These are phyloP conservation scores for Diabrotica balteata DNA, from an alignment of 2,888 invertebrate species.

Conservation along the genomic window DNA sequence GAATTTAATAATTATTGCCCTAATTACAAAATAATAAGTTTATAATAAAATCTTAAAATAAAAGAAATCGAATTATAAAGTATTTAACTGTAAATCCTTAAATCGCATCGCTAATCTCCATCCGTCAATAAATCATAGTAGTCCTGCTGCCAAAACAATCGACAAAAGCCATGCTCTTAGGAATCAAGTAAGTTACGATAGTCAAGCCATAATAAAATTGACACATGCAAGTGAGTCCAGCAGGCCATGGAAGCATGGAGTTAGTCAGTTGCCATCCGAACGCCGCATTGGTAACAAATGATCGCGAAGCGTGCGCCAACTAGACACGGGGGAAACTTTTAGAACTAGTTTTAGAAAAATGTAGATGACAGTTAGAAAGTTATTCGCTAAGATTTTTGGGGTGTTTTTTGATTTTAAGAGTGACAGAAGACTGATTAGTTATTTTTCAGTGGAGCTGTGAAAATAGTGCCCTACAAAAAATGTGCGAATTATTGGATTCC, in stretches of 20 bases:
- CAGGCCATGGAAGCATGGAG: conserved; percentile 38
- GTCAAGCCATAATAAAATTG: conserved; percentile 37
- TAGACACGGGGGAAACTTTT: conserved; percentile 34
- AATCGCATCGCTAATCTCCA: conserved; percentile 1
- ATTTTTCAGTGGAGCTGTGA: conserved; percentile 27
- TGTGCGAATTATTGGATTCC: conserved; percentile 28
- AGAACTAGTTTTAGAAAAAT: conserved; percentile 22
- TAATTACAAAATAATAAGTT: too few species aligned
- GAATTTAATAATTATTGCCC: too few species aligned
- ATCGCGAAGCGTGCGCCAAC: conserved; percentile 41
- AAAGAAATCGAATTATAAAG: background rate
- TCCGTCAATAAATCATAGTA: conserved; percentile 19
- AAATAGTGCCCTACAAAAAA: conserved; percentile 31
- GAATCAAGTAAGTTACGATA: conserved; percentile 31
- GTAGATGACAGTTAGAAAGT: conserved; percentile 18
- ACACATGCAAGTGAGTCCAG: conserved; percentile 40
- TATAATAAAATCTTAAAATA: too few species aligned
- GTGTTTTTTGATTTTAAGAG: conserved; percentile 8
- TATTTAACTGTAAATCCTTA: background rate
- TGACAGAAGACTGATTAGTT: conserved; percentile 22
- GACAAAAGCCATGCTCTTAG: conserved; percentile 30
- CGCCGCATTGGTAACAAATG: conserved; percentile 47
- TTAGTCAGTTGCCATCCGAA: conserved; percentile 51
- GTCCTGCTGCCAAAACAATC: conserved; percentile 15
- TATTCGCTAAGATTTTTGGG: conserved; percentile 13